phyloP scores from a whole-genome alignment of 2,113 vertebrate genomes.

The Corynorhinus townsendii region DNA sequence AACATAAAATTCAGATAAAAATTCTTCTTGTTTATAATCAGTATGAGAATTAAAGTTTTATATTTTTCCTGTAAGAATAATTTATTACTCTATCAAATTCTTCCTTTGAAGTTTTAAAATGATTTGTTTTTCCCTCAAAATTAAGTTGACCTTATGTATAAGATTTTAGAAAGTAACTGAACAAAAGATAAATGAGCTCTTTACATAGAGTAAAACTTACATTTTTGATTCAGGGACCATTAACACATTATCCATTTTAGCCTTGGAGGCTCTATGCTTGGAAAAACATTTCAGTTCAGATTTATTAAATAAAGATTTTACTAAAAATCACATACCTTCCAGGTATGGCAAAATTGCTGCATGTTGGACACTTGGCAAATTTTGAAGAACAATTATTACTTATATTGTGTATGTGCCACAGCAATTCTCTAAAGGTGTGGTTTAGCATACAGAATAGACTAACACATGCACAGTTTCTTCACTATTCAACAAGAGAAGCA shows the following conservation, averaged over 20 bases:
- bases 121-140: not conserved
- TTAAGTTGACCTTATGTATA: not conserved
- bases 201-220: not conserved
- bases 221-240: not conserved
- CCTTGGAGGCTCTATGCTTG: not conserved
- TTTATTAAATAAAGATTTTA: constrained; percentile 43
- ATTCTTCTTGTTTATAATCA: not conserved
- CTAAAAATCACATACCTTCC: constrained; percentile 6
- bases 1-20: not conserved
- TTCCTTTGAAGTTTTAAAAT: not conserved
- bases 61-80: not conserved
- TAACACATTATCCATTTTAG: not conserved
- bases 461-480: not conserved
- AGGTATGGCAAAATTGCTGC: not conserved
- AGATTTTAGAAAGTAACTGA: not conserved
- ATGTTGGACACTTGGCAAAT: constrained; percentile 20
- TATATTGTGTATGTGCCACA: not conserved
- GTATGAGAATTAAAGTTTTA: not conserved
- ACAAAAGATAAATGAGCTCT: not conserved
- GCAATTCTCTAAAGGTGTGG: not conserved
- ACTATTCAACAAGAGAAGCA: not conserved
- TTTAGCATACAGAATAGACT: not conserved
- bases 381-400: constrained; percentile 29
- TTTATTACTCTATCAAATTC: not conserved
- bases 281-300: constrained; percentile 29